Evolutionary conservation across 23 tunicate genomes (phyloP), one percentile per base, ranked within the genome.

Genomic region (Trididemnum nubilum): DNA sequence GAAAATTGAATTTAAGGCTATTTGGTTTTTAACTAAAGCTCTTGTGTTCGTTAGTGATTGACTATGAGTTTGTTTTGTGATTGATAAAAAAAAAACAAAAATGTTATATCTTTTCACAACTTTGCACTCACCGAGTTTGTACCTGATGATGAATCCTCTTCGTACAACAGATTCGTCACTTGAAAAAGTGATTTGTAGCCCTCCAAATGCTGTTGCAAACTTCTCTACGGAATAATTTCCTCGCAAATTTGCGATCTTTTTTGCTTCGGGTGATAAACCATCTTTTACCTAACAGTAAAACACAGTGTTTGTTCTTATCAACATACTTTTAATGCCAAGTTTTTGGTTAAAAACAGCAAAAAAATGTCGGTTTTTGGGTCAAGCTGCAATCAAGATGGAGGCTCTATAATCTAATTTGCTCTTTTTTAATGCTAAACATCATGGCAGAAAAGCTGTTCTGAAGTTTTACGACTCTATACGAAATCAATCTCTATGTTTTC

Each of bases 261-360:
- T 26, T n/a, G 67, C 67, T 61, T 21, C 67, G 4, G 5, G 27
- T 22, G 67, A 61, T 4, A 25, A 61, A 25, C 67, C 67, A 61
- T 61, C 67, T 22, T 61, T 61, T n/a, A 61, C 4, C 67, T 61
- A 61, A 44, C n/a, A n/a, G n/a, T n/a, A n/a, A n/a, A n/a, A n/a
- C n/a, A n/a, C n/a, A n/a, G n/a, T n/a, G n/a, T n/a, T n/a, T n/a
- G n/a, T n/a, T n/a, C n/a, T n/a, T n/a, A n/a, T n/a, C n/a, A n/a
- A n/a, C n/a, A n/a, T n/a, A n/a, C n/a, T n/a, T n/a, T n/a, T n/a
- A 44, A 44, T 7, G 15, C 54, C 54, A 44, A 44, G 15, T 7
- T 7, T 44, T 44, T 15, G 15, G 9, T 44, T 44, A 7, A 44
- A 44, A 44, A 44, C 12, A 7, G 54, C 9, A 7, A 44, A 15